Base-by-base conservation (phyloP, 2,797 vertebrate species). In the Anguilla megastoma region DNA sequence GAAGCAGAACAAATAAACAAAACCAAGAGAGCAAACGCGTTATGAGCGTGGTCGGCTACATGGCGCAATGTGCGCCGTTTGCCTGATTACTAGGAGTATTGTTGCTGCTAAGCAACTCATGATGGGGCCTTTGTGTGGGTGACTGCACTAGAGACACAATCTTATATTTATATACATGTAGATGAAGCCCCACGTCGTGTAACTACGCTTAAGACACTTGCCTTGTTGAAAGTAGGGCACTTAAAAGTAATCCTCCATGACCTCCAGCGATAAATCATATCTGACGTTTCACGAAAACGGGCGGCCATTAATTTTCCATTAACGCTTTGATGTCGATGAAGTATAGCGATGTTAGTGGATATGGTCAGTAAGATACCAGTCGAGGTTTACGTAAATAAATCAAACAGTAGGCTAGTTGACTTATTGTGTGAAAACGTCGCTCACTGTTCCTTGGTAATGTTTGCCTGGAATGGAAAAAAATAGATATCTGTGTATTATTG, bases 281-380 rank as follows among this genome's bases (percentile, higher is more conserved):
- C 89, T 91, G 92, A 92, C 93, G 89, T 71, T 88, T 89, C 18
- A 91, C 88, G 90, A 79, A 88, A 82, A 88, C 89, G 54, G 52
- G 89, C 86, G 86, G 52, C 92, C 92, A 92, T 93, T 92, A 93
- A 92, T 94, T 92, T 54, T 56, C 86, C 93, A 91, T 93, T 92
- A 93, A 90, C 89, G 89, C 92, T 93, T 92, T 93, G 94, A 93
- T 91, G 94, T 92, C 91, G 89, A 90, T 88, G 90, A 91, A 90
- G 88, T 90, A 89, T 92, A 91, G 88, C 90, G 89, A 48, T 91
- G 92, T 89, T 93, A 91, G 91, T 90, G 90, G 93, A 93, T 92
- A 88, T 85, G 93, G 90, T 93, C 91, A 89, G 89, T 84, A 89
- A 85, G 87, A 87, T 30, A 88, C 86, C 63, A 84, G 82, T 86